Base-by-base conservation (phyloP, 1,140 invertebrate species). In the Dufourea novaeangliae region DNA sequence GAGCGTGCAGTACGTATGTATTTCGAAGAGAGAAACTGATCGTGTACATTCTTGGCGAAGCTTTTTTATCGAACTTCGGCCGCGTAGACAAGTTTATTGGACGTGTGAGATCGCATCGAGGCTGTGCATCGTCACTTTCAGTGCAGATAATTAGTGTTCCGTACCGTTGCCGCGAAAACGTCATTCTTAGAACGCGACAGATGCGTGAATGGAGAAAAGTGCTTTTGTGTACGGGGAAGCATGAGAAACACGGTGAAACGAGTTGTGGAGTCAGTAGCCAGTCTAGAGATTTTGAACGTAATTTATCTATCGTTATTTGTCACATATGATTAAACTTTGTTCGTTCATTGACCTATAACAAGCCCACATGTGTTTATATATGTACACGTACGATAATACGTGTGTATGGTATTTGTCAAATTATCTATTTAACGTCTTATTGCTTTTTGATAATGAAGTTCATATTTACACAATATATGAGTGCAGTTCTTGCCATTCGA, bases 1-100 rank as follows among this genome's bases (percentile, higher is more conserved):
- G 72, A 41, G 14, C 29, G 20, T 34, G 57, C 63, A 64, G 74
- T 69, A 77, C 62, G 61, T 76, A 76, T 69, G 61, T 76, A 76
- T 69, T 77, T 80, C 73, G 64, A 80, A 29, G 73, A 80, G 59
- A 59, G 66, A 80, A 80, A 80, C 73, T 56, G 39, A 70, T 80
- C 73, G 41, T 80, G 64, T 63, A 61, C 71, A 75, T 79, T 79
- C 72, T 68, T 75, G 72, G 34, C 54, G 22, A 62, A 62, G 46
- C 27, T 57, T 52, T 77, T 75, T 80, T 77, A 70, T 80, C 74
- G 64, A 77, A 57, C 61, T 69, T 69, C 59, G 25, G 22, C 41
- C 29, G 46, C 25, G 25, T 61, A 70, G 20, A 41, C 39, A 41
- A 57, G 66, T 77, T 77, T 76, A 63, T 77, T 50, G 44, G 17